A percentile compares a stretch with the other conserved stretches of the same genome.
These are phyloP conservation scores for Agrotis exclamationis DNA, from an alignment of 2,888 invertebrate genomes.

Conservation along the genomic window DNA sequence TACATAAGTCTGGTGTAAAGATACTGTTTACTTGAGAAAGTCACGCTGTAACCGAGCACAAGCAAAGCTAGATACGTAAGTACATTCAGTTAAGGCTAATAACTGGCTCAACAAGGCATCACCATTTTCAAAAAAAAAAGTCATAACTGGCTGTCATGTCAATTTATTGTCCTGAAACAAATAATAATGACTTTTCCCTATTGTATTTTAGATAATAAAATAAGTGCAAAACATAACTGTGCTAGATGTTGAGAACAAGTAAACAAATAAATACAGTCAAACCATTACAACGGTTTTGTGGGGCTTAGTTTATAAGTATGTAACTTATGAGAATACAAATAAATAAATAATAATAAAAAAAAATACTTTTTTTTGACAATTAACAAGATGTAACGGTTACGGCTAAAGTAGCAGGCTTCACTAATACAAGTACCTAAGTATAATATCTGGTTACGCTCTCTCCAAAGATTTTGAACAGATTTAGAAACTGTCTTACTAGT, in stretches of 20 bases:
- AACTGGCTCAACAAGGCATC: slow-evolving; percentile 38
- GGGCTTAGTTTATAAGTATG: too few species aligned
- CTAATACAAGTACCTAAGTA: slow-evolving; percentile 2
- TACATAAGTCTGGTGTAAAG: slow-evolving; percentile 35
- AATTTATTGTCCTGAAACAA: too few species aligned
- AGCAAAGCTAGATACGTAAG: slow-evolving; percentile 1
- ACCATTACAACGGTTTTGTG: too few species aligned
- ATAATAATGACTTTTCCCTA: too few species aligned
- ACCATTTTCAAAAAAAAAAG: slow-evolving; percentile 36
- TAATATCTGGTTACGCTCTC: slow-evolving; percentile 5
- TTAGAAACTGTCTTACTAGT: background rate
- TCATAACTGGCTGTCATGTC: too few species aligned
- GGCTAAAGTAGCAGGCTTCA: slow-evolving; percentile 11
- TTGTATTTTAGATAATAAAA: slow-evolving; percentile 4
- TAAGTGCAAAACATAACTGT: slow-evolving; percentile 37
- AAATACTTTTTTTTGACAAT: slow-evolving; percentile 67
- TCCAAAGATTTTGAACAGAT: background rate
- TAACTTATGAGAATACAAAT: too few species aligned
- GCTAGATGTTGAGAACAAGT: slow-evolving; percentile 45
- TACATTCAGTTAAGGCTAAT: slow-evolving; percentile 37
- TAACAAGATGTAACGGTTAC: slow-evolving; percentile 39
- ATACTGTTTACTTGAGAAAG: slow-evolving; percentile 37
- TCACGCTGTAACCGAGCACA: slow-evolving; percentile 41
- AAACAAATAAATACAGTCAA: slow-evolving; percentile 59
- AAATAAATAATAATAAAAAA: too few species aligned